Conservation (phyloP, 2,113 vertebrate species). For the Damaliscus lunatus region DNA sequence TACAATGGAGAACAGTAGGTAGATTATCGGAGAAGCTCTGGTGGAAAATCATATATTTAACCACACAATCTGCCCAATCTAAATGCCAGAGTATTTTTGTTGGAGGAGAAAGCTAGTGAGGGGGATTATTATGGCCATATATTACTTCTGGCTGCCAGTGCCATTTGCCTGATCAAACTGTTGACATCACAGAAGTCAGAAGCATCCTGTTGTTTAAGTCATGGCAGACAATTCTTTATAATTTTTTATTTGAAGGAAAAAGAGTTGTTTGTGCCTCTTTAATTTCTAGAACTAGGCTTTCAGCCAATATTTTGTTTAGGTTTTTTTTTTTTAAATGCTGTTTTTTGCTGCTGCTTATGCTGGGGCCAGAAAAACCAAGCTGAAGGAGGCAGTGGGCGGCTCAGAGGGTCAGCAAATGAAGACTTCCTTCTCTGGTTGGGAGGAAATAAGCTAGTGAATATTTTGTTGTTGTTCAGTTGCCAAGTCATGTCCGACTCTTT, state of each 20-base stretch:
- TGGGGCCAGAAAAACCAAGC: background rate
- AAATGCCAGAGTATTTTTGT: background rate
- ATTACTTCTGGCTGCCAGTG: background rate
- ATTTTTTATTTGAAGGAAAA: background rate
- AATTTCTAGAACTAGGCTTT: background rate
- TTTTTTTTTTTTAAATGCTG: background rate
- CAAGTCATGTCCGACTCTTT: background rate
- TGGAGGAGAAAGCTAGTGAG: background rate
- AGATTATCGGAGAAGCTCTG: background rate
- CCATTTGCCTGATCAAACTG: background rate
- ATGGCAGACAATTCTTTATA: background rate
- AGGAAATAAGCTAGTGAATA: background rate
- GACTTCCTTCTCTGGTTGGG: background rate
- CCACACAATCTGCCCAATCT: background rate
- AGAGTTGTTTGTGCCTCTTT: background rate
- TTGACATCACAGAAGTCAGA: background rate
- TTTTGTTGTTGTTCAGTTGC: background rate
- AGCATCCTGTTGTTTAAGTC: background rate
- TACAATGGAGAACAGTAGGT: background rate
- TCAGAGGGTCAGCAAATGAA: background rate
- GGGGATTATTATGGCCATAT: background rate
- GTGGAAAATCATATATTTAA: conserved; percentile 34
- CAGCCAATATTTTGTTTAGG: background rate
- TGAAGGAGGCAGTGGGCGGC: background rate
- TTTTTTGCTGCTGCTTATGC: background rate